These are phyloP conservation scores for Polymixis flavicincta DNA, from an alignment of 2,888 invertebrate genomes.

Conservation along the genomic window DNA sequence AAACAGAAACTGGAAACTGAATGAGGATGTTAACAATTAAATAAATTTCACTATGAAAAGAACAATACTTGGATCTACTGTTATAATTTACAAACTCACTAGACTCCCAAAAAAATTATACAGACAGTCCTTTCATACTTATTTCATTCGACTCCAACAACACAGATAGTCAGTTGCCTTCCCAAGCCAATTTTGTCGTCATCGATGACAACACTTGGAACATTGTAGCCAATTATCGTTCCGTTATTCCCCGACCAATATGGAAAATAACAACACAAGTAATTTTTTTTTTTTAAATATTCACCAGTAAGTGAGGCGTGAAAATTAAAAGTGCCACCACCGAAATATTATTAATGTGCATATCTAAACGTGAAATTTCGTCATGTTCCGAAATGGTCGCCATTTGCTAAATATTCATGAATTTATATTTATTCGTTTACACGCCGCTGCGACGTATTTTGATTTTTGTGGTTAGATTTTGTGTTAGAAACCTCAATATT, in stretches of 20 bases:
- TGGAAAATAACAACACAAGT: constrained; percentile 16
- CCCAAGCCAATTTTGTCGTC: constrained; percentile 6
- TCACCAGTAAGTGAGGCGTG: constrained; percentile 21
- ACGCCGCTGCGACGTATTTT: constrained; percentile 31
- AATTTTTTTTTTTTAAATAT: constrained; percentile 21
- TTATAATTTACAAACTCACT: not conserved
- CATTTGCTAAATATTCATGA: constrained; percentile 63
- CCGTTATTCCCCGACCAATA: constrained; percentile 16
- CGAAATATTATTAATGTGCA: constrained; percentile 55
- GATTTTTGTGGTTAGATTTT: constrained; percentile 47
- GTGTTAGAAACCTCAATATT: not conserved
- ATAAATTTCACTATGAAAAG: not conserved
- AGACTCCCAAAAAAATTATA: not conserved
- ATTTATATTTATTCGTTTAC: constrained; percentile 52
- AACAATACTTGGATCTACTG: not conserved
- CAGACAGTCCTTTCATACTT: not conserved
- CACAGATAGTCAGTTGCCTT: not conserved
- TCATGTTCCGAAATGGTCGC: constrained; percentile 31
- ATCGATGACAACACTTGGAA: not conserved
- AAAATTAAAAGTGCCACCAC: constrained; percentile 46
- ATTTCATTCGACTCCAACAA: constrained; percentile 6
- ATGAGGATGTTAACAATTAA: not conserved
- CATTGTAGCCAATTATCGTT: constrained; percentile 23
- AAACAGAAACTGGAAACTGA: not conserved
- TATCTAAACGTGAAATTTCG: constrained; percentile 53